Percentiles rank a stretch among this genome's conserved stretches.
Evolutionary conservation across 2,888 invertebrate genomes (phyloP).

Genomic region (Lepidocyrtinus sp.): DNA sequence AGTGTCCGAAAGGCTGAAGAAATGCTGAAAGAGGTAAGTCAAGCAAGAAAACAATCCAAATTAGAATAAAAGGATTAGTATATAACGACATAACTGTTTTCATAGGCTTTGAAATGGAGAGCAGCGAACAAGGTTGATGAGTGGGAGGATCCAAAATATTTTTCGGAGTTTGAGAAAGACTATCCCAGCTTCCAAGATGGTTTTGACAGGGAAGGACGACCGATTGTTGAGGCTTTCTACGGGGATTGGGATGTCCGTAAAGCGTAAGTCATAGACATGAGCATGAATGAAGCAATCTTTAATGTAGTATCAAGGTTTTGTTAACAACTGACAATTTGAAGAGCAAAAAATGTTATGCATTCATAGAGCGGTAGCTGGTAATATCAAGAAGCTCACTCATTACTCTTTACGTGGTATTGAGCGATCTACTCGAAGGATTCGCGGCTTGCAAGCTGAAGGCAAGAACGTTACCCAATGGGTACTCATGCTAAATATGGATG

Average conservation of each 20-base stretch:
- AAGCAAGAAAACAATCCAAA: no score
- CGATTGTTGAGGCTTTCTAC: constrained; percentile 37
- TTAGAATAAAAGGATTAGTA: no score
- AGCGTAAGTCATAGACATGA: background rate
- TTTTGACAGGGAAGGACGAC: constrained; percentile 26
- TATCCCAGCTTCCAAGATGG: constrained; percentile 27
- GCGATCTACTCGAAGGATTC: constrained; percentile 1
- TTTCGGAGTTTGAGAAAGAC: constrained; percentile 25
- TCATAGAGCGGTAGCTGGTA: constrained; percentile 33
- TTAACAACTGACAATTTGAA: no score
- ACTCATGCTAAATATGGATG: constrained; percentile 45
- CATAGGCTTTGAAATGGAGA: constrained; percentile 43
- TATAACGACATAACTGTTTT: no score
- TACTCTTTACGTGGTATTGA: constrained; percentile 34
- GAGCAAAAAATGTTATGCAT: no score
- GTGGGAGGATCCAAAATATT: constrained; percentile 30
- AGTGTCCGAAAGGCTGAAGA: constrained; percentile 28
- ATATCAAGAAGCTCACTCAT: constrained; percentile 28
- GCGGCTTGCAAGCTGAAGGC: constrained; percentile 32
- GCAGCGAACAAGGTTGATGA: constrained; percentile 30
- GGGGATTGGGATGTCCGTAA: constrained; percentile 47
- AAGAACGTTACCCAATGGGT: constrained; percentile 43
- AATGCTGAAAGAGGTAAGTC: constrained; percentile 36
- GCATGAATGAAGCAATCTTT: no score
- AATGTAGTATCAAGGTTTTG: no score